These are phyloP conservation scores for Acanthosoma haemorrhoidale DNA, from an alignment of 2,888 invertebrate species.

Conservation along the genomic window DNA sequence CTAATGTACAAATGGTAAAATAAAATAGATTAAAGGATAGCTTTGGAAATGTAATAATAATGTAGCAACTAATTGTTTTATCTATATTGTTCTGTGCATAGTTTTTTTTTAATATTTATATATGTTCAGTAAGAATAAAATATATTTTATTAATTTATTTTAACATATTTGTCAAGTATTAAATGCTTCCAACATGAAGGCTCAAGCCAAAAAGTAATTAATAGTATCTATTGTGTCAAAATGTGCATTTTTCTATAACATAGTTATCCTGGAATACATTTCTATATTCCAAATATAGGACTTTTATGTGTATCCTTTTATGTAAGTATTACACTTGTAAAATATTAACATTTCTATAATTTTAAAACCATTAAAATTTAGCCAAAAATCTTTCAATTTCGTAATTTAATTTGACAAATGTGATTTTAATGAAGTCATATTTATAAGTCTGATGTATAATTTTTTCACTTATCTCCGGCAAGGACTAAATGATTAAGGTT, in stretches of 20 bases:
- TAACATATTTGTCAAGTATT: not conserved
- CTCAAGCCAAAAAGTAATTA: not conserved
- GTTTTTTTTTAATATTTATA: not conserved
- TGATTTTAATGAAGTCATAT: no score
- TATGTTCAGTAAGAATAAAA: not conserved
- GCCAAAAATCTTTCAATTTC: not conserved
- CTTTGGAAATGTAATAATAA: not conserved
- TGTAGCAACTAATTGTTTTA: not conserved
- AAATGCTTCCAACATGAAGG: not conserved
- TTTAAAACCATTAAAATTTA: not conserved
- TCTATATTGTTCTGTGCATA: not conserved
- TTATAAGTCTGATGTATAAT: no score
- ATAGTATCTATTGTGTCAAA: not conserved
- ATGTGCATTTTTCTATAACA: not conserved
- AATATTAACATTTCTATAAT: not conserved
- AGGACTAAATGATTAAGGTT: no score
- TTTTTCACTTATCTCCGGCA: no score
- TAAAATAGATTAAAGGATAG: not conserved
- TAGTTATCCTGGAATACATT: not conserved
- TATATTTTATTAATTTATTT: not conserved
- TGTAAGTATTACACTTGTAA: not conserved
- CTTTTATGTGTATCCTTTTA: no score
- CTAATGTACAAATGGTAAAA: not conserved
- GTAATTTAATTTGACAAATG: not conserved
- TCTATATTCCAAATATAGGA: not conserved